Percentiles rank a stretch among this genome's conserved stretches.
phyloP scores from a whole-genome alignment of 1,140 invertebrate genomes.

The Apis dorsata region DNA sequence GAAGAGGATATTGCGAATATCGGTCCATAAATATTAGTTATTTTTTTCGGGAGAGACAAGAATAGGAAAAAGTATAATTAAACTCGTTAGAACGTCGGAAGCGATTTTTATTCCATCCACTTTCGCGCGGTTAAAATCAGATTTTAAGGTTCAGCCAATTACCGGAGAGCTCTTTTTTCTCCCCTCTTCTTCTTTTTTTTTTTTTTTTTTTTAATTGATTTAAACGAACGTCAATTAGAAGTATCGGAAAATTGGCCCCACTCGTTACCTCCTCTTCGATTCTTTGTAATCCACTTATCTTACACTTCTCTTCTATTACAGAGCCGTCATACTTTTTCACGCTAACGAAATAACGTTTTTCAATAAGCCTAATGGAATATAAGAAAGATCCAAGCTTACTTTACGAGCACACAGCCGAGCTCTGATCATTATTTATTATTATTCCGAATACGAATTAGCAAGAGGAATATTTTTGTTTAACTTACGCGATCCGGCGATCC shows the following conservation, averaged over 20 bases:
- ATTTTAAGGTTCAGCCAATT: slow-evolving; percentile 13
- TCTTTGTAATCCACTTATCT: slow-evolving; percentile 26
- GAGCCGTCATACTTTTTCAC: too few relatives aligned
- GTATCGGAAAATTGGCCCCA: slow-evolving; percentile 29
- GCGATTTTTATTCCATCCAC: background rate
- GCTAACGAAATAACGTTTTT: background rate
- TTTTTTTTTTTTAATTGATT: slow-evolving; percentile 11
- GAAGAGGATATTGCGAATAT: slow-evolving; percentile 1
- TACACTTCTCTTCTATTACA: background rate
- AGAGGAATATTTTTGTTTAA: background rate
- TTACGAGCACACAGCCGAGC: too few relatives aligned
- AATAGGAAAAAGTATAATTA: background rate
- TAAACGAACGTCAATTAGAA: slow-evolving; percentile 20
- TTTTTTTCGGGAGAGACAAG: background rate
- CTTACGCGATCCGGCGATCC: background rate
- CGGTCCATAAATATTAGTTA: background rate
- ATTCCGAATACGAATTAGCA: background rate
- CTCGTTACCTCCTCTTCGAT: background rate
- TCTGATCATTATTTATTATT: background rate
- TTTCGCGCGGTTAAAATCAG: slow-evolving; percentile 15
- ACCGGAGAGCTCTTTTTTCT: background rate
- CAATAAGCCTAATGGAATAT: background rate
- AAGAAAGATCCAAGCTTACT: background rate
- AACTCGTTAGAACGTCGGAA: background rate
- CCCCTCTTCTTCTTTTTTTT: background rate